Base-by-base conservation (phyloP, 2,113 vertebrate genomes). In the Cygnus buccinator region DNA sequence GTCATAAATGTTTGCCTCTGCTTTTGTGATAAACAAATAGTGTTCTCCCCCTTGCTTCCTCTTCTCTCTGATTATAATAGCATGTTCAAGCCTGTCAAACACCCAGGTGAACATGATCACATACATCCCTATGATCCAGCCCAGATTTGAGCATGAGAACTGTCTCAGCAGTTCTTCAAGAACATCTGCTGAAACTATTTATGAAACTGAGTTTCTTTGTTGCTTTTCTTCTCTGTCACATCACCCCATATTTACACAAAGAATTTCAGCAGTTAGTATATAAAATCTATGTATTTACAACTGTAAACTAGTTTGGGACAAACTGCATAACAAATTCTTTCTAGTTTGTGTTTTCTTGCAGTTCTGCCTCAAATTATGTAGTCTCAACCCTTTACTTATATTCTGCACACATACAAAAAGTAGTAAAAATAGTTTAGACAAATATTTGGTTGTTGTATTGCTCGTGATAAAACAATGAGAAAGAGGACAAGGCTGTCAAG, bases 111-210 rank as follows among this genome's bases (percentile, higher is more conserved):
- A 37, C 18, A 75, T 7, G 22, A 84, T 78, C 52, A 55, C n/a
- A 89, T 59, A 55, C 28, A 89, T 59, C 31, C 43, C 52, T 23
- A 25, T 59, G 39, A 94, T 79, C 43, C 70, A 67, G 19, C 12
- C 6, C 46, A 94, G 52, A 75, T 29, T 48, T 52, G 39, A 84
- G 22, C 14, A 3, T 8, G 44, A 77, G 80, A 35, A 41, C 39
- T 70, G 13, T 37, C 71, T 87, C 82, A 88, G 75, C 63, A 83
- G 33, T 63, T 95, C 79, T 83, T 90, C 54, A 82, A 75, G 57
- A 93, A 68, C 62, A 65, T 79, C 82, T 79, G 29, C 80, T 76
- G 17, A 72, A 91, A 85, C 58, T 85, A 54, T 85, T 93, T 87
- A 91, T 33, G 8, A 57, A 73, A 9, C 29, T 17, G 13, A 68